Evolutionary conservation across 1,140 invertebrate species (phyloP).

Genomic region (Pseudomyrmex pallidus): DNA sequence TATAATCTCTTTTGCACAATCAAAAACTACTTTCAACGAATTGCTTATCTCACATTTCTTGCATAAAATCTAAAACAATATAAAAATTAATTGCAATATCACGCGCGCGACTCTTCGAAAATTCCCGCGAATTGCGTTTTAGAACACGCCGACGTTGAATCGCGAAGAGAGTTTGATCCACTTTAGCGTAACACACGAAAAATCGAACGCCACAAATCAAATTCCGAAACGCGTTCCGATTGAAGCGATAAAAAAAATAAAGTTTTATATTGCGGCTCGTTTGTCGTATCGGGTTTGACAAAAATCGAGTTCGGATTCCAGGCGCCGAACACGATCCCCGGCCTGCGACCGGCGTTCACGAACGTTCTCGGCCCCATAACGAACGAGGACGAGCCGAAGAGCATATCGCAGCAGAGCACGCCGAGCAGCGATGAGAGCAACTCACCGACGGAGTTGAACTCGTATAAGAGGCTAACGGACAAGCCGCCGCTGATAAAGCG

Average conservation of each 20-base stretch:
- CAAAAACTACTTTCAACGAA: too few relatives aligned
- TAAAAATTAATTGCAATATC: not conserved
- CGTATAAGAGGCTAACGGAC: conserved; percentile 92
- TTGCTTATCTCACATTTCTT: too few relatives aligned
- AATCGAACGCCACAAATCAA: too few relatives aligned
- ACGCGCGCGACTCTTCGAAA: too few relatives aligned
- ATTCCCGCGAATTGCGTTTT: too few relatives aligned
- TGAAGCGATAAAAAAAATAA: not conserved
- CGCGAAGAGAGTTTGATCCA: not conserved
- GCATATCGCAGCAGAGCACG: conserved; percentile 87
- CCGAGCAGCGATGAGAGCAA: conserved; percentile 94
- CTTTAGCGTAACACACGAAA: too few relatives aligned
- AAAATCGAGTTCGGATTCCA: conserved; percentile 52
- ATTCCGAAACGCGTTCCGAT: not conserved
- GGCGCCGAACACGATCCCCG: conserved; percentile 86
- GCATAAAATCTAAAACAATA: not conserved
- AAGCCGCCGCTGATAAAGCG: conserved; percentile 93
- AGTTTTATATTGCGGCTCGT: not conserved
- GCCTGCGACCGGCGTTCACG: conserved; percentile 84
- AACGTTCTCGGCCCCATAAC: conserved; percentile 84
- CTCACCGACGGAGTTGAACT: conserved; percentile 95
- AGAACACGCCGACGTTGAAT: not conserved
- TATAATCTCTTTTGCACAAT: too few relatives aligned
- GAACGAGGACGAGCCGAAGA: conserved; percentile 82
- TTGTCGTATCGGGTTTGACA: not conserved